Percentiles rank a stretch among this genome's conserved stretches.
Evolutionary conservation across 2,797 vertebrate genomes (phyloP).

Genomic region (Bovichtus variegatus): DNA sequence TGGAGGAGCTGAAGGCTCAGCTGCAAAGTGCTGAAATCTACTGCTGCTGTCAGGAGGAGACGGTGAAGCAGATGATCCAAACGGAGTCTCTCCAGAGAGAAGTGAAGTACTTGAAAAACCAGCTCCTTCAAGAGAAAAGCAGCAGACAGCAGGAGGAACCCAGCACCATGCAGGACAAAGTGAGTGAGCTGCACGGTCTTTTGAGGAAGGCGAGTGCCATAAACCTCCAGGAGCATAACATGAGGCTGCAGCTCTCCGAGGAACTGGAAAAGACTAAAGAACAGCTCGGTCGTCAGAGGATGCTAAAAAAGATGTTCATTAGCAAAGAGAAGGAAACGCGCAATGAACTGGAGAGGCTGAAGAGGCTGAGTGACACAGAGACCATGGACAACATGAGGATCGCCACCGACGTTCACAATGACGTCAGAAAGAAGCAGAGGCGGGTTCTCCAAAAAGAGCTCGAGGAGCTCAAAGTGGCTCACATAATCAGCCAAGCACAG

Average conservation of each 20-base stretch:
- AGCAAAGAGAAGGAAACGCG: background rate
- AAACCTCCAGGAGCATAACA: background rate
- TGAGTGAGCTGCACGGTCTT: background rate
- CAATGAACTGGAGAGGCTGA: background rate
- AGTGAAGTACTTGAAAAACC: too few species aligned
- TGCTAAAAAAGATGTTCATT: background rate
- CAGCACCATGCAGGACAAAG: background rate
- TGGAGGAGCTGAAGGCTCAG: background rate
- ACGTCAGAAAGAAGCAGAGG: background rate
- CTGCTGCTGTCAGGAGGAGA: too few species aligned
- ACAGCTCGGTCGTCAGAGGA: background rate
- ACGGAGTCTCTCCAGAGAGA: too few species aligned
- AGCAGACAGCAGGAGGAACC: background rate
- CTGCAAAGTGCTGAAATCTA: too few species aligned
- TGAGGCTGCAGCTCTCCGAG: background rate
- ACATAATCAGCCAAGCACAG: background rate
- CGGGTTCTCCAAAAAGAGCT: background rate
- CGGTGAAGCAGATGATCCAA: too few species aligned
- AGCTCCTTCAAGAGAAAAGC: background rate
- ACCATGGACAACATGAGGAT: too few species aligned
- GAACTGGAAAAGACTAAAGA: background rate
- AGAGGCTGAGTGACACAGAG: background rate
- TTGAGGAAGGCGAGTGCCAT: background rate
- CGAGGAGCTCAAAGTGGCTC: background rate
- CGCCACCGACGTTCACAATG: background rate